These are phyloP conservation scores for Lophura nycthemera DNA, from an alignment of 2,113 vertebrate genomes.

Conservation along the genomic window DNA sequence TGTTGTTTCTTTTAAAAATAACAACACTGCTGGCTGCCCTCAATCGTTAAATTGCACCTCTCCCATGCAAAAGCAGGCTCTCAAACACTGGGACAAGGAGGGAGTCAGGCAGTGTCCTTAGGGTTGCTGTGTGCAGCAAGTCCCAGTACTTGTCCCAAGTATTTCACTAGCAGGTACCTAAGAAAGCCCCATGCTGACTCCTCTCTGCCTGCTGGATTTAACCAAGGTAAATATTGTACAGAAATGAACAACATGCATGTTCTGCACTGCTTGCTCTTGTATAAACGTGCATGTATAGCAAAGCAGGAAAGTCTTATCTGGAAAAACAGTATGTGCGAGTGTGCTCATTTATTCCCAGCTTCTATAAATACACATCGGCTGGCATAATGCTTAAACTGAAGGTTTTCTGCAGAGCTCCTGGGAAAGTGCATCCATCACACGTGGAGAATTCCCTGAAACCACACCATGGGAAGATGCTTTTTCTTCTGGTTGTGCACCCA, in stretches of 20 bases:
- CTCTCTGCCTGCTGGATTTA: not conserved
- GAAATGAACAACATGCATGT: not conserved
- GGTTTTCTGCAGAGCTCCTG: not conserved
- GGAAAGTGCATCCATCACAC: not conserved
- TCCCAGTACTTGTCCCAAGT: not conserved
- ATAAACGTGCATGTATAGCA: not conserved
- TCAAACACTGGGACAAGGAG: not conserved
- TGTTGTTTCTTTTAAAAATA: not conserved
- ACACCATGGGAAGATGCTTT: not conserved
- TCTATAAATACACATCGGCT: not conserved
- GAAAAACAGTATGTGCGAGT: not conserved
- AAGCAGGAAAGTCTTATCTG: not conserved
- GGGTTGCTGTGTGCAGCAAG: not conserved
- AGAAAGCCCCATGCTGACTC: conserved; percentile 8
- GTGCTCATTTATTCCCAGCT: not conserved
- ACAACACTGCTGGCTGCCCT: not conserved
- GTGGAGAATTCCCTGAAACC: not conserved
- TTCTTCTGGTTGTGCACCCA: not conserved
- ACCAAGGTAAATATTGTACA: conserved; percentile 17
- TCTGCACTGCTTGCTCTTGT: conserved; percentile 11
- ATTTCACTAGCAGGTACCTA: not conserved
- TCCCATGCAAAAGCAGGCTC: not conserved
- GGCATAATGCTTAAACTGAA: conserved; percentile 27
- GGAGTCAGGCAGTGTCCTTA: not conserved
- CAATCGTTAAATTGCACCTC: not conserved